Conservation (phyloP, 23 tunicate genomes). For the Halocynthia roretzi region DNA sequence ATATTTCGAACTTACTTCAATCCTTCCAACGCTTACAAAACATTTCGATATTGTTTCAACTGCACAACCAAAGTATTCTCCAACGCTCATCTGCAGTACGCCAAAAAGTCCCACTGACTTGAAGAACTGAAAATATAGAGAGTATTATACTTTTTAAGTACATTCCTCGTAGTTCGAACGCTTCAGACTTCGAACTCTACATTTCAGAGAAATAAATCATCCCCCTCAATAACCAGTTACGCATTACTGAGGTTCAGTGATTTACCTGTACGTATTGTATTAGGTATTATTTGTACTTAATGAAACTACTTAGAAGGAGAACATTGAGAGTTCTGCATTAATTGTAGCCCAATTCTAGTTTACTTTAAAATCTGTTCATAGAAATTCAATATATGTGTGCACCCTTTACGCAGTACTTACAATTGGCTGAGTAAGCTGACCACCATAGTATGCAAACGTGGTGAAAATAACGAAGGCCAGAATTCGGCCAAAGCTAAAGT, state of each 20-base stretch:
- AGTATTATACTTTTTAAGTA: background rate
- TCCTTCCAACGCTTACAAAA: conserved; percentile 25
- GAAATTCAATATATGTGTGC: no score
- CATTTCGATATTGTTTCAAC: conserved; percentile 29
- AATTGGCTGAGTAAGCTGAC: conserved; percentile 16
- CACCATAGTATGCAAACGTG: conserved; percentile 17
- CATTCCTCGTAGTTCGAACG: no score
- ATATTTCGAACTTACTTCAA: conserved; percentile 17
- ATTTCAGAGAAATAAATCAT: no score
- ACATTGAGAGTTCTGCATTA: no score
- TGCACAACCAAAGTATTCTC: conserved; percentile 25
- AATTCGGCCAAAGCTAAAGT: background rate
- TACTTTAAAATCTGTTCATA: no score
- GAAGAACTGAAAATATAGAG: conserved; percentile 36
- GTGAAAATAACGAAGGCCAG: conserved; percentile 17
- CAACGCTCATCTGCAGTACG: conserved; percentile 24
- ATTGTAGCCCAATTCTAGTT: no score
- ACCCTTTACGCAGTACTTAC: background rate
- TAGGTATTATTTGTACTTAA: no score
- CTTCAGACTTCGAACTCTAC: no score
- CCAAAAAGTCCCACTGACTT: conserved; percentile 31
- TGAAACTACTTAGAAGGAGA: background rate
- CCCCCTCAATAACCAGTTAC: no score
- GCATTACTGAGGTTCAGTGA: no score
- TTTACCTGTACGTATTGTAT: no score